phyloP scores from a whole-genome alignment of 2,888 invertebrate species.

The Eledona agricola region DNA sequence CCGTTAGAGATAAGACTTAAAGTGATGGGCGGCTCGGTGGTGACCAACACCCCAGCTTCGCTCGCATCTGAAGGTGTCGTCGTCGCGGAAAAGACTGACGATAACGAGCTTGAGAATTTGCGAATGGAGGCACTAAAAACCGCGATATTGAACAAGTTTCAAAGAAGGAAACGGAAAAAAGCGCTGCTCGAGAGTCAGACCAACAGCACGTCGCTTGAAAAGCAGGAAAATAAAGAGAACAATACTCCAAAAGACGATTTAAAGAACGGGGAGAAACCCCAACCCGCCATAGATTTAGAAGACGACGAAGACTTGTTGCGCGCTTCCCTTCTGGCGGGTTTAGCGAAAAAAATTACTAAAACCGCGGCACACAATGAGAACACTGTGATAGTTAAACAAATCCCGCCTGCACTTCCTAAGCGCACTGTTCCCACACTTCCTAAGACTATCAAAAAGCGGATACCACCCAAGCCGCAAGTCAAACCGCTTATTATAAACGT shows the following conservation, averaged over 20 bases:
- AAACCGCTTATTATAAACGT: slow-evolving; percentile 60
- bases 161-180: slow-evolving; percentile 62
- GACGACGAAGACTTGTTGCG: slow-evolving; percentile 71
- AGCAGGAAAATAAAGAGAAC: slow-evolving; percentile 47
- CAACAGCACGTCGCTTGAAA: slow-evolving; percentile 4
- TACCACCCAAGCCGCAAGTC: slow-evolving; percentile 44
- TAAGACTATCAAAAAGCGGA: slow-evolving; percentile 30
- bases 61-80: not conserved
- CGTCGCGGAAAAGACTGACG: slow-evolving; percentile 48
- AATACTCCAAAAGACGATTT: slow-evolving; percentile 17
- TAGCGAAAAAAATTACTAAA: slow-evolving; percentile 67
- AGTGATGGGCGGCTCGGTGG: slow-evolving; percentile 20
- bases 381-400: not conserved
- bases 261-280: slow-evolving; percentile 32
- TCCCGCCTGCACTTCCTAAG: slow-evolving; percentile 6
- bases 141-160: slow-evolving; percentile 72
- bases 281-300: slow-evolving; percentile 52
- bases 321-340: slow-evolving; percentile 68
- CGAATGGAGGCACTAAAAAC: slow-evolving; percentile 74
- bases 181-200: slow-evolving; percentile 14
- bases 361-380: slow-evolving; percentile 19
- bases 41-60: too few relatives aligned
- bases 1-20: slow-evolving; percentile 18
- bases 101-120: slow-evolving; percentile 70
- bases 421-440: slow-evolving; percentile 10